These are phyloP conservation scores for Pterostichus niger DNA, from an alignment of 2,888 invertebrate species.

Conservation along the genomic window DNA sequence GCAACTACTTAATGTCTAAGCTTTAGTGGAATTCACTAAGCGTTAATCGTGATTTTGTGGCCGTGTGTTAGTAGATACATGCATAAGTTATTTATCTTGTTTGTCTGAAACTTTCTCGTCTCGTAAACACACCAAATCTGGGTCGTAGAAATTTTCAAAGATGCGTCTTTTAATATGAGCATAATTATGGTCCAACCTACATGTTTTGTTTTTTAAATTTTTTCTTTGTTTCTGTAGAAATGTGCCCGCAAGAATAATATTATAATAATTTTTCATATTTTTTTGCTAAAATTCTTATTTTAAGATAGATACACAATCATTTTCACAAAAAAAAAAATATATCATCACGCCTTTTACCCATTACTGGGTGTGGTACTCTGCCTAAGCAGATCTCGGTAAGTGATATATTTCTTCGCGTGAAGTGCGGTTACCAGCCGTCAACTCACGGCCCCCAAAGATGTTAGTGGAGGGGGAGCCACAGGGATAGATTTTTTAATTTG, in stretches of 20 bases:
- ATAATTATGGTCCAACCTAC: conserved; percentile 60
- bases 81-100: conserved; percentile 64
- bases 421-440: too few relatives aligned
- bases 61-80: neutral
- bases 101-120: conserved; percentile 55
- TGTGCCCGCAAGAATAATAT: neutral
- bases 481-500: too few relatives aligned
- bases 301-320: too few relatives aligned
- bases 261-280: neutral
- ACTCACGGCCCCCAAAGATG: too few relatives aligned
- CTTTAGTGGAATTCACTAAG: conserved; percentile 9
- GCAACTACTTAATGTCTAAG: neutral
- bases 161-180: conserved; percentile 54
- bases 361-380: too few relatives aligned
- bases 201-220: conserved; percentile 30
- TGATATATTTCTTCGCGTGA: too few relatives aligned
- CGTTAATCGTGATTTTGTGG: conserved; percentile 32
- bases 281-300: neutral
- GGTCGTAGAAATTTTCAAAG: conserved; percentile 66
- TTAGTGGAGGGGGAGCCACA: too few relatives aligned
- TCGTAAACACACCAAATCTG: conserved; percentile 56
- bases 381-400: too few relatives aligned
- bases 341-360: too few relatives aligned
- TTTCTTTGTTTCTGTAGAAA: conserved; percentile 31
- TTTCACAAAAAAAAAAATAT: too few relatives aligned